Evolutionary conservation across 2,113 vertebrate genomes (phyloP), one percentile per base, ranked within the genome.

Genomic region (Atractosteus spatula): DNA sequence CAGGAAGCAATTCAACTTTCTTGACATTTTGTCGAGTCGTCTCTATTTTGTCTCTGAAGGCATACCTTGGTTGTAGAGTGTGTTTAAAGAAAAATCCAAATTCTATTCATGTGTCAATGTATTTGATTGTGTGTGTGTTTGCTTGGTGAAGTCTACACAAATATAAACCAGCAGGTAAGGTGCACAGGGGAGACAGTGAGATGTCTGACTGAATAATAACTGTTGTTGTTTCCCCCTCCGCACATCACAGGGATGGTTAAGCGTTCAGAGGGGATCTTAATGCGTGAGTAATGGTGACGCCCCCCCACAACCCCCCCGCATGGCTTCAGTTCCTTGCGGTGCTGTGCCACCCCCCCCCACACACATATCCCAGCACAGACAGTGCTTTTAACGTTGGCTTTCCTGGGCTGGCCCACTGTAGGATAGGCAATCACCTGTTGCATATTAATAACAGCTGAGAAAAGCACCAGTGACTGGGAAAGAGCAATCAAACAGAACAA

Each of bases 221-320:
- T 79, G 55, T 78, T 70, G 41, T 59, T 54, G 59, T 77, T 80
- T 81, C 80, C 80, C 78, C 79, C 82, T 57, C 71, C 73, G 79
- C 76, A 83, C 76, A 77, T 65, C 69, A 62, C 83, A 93, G 91
- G 90, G 77, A 86, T 92, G 85, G 89, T 92, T 87, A 93, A 92
- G 83, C 88, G 88, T 82, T 91, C 89, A 83, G 78, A 82, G 86
- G 84, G 66, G 75, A 85, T 84, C 82, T 73, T 88, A 78, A 88
- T 90, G 83, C 89, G 90, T 93, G 88, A 93, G 91, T 93, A 83
- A 81, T 73, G 16, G 72, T 84, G 78, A 86, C 79, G 79, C 77
- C 43, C 17, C 62, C 59, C 59, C 42, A 59, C 43, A 72, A 68
- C 74, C 72, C 54, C 45, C 66, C 70, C 73, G 86, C 89, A 91